Conservation (phyloP, 2,113 vertebrate species). For the Rattus rattus region DNA sequence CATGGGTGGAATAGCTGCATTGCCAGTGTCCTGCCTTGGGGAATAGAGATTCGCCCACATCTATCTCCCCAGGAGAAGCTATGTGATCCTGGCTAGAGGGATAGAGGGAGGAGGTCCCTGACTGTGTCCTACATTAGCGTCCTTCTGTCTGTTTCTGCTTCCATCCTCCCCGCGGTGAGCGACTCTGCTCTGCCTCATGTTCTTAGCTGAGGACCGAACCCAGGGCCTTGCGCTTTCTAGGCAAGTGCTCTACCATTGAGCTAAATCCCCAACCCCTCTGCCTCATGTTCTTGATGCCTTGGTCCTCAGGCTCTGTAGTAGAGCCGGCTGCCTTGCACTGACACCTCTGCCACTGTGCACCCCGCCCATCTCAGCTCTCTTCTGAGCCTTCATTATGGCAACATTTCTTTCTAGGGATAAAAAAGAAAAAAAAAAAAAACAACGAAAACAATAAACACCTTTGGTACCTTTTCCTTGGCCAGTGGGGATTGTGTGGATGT, state of each 20-base stretch:
- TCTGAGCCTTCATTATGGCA: not conserved
- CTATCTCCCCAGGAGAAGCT: not conserved
- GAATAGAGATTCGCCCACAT: not conserved
- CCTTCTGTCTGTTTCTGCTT: not conserved
- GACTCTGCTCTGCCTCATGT: not conserved
- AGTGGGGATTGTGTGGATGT: not conserved
- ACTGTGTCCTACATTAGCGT: not conserved
- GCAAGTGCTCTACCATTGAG: too few species aligned
- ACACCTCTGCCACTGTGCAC: not conserved
- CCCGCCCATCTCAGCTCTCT: not conserved
- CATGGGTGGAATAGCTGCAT: not conserved
- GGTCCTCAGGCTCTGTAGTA: not conserved
- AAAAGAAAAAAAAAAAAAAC: too few species aligned
- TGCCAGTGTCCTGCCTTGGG: not conserved
- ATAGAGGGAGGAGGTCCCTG: not conserved
- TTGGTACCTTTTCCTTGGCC: not conserved
- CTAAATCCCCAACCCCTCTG: too few species aligned
- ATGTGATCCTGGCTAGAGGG: too few species aligned
- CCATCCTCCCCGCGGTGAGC: not conserved
- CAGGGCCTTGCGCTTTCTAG: too few species aligned
- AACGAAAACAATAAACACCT: too few species aligned
- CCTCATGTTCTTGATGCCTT: not conserved
- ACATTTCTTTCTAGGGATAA: not conserved
- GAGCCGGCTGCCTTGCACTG: not conserved
- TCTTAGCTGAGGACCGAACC: too few species aligned